Evolutionary conservation across 2,797 vertebrate genomes (phyloP).

Genomic region (Hafferia zeledoni): DNA sequence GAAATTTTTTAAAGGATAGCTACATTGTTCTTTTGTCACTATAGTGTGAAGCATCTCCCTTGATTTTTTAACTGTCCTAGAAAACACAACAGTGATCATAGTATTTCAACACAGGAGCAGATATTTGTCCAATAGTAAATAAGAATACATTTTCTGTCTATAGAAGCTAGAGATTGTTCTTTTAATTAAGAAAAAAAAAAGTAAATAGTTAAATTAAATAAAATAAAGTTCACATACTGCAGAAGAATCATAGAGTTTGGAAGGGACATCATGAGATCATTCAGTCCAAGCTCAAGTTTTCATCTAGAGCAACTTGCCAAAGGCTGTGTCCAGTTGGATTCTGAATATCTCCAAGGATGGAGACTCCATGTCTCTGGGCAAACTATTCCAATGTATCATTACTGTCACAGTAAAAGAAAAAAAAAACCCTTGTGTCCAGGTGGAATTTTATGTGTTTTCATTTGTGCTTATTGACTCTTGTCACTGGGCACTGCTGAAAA

Average conservation of each 20-base stretch:
- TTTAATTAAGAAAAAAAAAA: neutral
- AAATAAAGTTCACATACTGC: neutral
- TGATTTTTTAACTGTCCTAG: neutral
- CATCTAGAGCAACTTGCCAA: neutral
- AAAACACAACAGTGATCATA: neutral
- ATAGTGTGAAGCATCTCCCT: neutral
- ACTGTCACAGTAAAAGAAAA: accelerated
- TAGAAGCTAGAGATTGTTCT: neutral
- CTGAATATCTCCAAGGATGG: neutral
- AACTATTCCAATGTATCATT: neutral
- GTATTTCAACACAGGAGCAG: neutral
- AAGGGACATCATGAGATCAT: neutral
- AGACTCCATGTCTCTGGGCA: neutral
- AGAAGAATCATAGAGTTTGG: neutral
- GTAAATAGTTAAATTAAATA: neutral
- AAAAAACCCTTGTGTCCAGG: neutral
- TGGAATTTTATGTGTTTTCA: neutral
- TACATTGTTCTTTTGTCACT: neutral
- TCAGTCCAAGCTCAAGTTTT: neutral
- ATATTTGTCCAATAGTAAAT: neutral
- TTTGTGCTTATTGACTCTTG: neutral
- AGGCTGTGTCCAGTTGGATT: neutral
- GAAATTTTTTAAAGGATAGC: neutral
- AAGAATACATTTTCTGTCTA: neutral
- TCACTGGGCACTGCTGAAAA: neutral